Evolutionary conservation across 2,797 vertebrate genomes (phyloP), one percentile per base, ranked within the genome.

Genomic region (Lepus townsendii): DNA sequence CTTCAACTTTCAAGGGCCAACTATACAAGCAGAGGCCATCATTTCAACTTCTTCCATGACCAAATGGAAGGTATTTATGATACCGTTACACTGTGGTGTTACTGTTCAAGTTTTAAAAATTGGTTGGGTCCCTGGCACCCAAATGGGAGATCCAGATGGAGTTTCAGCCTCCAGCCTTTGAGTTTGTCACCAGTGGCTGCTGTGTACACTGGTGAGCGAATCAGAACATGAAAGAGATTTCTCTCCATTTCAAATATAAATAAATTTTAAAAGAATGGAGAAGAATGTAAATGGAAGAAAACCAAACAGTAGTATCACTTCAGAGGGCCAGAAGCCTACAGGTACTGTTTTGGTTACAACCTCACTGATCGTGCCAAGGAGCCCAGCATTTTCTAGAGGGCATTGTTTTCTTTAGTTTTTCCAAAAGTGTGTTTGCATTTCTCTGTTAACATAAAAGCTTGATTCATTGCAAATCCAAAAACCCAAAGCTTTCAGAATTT

Each of bases 381-480:
- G 57, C 3, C 7, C 4, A 50, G 32, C 10, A 62, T 73, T 57
- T 80, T 77, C 42, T 12, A 72, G 65, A 90, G 73, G 30, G 19
- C 14, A 57, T 85, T 47, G 11, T 16, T 88, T 42, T 5, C 3
- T 63, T 83, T 73, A 65, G 57, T 92, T 91, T 80, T 50, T 17
- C 26, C 22, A 71, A 80, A 57, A 50, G 12, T 62, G n/a, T 82
- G 14, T 79, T 65, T 78, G 20, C 75, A 60, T 60, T 11, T 85
- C 42, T 95, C 14, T 73, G 30, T 78, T 96, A 86, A 91, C 88
- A 89, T 68, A 71, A 12, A 91, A 26, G 22, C 26, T 54, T 68
- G 26, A 76, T 71, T 77, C 73, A 24, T 68, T 68, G 42, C 27
- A 65, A 92, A 54, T 79, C 12, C 75, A 88, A 89, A 85, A 68